Percentiles rank a stretch among this genome's conserved stretches.
Conservation (phyloP, 2,797 vertebrate species). For the Mastacembelus armatus region DNA sequence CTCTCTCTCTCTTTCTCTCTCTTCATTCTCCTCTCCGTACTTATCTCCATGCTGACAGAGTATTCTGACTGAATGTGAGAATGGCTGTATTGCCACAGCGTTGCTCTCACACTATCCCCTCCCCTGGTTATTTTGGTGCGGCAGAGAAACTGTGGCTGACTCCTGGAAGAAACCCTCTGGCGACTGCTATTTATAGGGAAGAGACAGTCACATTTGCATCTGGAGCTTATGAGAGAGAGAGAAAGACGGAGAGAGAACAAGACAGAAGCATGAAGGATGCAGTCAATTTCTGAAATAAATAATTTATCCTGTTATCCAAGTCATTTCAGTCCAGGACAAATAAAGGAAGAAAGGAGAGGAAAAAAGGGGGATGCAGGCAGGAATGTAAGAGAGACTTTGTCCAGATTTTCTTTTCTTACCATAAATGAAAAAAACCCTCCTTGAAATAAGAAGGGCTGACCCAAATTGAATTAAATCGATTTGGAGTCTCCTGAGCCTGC, state of each 20-base stretch:
- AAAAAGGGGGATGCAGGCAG: not conserved
- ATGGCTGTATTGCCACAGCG: conserved; percentile 62
- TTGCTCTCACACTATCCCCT: conserved; percentile 61
- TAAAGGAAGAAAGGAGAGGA: conserved; percentile 41
- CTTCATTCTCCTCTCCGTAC: conserved; percentile 46
- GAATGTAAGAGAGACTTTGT: conserved; percentile 44
- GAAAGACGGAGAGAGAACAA: conserved; percentile 37
- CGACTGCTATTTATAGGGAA: conserved; percentile 83
- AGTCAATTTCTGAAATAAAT: conserved; percentile 71
- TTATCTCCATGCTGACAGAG: conserved; percentile 76
- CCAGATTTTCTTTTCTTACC: conserved; percentile 57
- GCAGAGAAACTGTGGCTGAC: conserved; percentile 73
- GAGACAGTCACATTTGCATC: conserved; percentile 81
- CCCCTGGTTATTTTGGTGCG: conserved; percentile 76
- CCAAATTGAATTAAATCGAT: conserved; percentile 79
- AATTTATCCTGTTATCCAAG: conserved; percentile 60
- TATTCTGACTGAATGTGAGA: conserved; percentile 65
- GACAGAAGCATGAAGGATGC: conserved; percentile 67
- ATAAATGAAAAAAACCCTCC: conserved; percentile 62
- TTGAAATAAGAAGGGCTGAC: conserved; percentile 73
- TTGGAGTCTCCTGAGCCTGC: conserved; percentile 72
- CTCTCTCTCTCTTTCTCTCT: no score
- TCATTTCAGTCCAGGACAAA: conserved; percentile 69
- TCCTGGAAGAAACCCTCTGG: conserved; percentile 82
- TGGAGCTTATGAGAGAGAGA: conserved; percentile 79